Conservation (phyloP, 2,797 vertebrate genomes). For the Pogoniulus pusillus region DNA sequence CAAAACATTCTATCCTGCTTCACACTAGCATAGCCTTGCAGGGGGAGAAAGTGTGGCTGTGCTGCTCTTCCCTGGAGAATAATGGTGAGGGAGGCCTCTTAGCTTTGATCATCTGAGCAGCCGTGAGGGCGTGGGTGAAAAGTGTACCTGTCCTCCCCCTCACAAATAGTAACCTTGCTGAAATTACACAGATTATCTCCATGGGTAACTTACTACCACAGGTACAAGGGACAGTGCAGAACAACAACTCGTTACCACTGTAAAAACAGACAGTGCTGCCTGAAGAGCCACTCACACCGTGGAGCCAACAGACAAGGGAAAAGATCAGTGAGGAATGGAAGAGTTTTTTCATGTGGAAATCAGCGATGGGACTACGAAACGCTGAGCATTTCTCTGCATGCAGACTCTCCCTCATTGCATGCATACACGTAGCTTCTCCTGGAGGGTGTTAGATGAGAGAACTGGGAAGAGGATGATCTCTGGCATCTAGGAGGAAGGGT, state of each 20-base stretch:
- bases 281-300: fast-evolving
- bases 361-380: fast-evolving
- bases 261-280: not conserved
- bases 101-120: not conserved
- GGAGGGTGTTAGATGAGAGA: not conserved
- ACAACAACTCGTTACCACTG: not conserved
- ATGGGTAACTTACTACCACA: not conserved
- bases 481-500: not conserved
- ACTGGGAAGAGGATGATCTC: not conserved
- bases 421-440: not conserved
- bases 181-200: fast-evolving
- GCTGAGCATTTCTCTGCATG: not conserved
- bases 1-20: too few relatives aligned
- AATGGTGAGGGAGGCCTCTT: not conserved
- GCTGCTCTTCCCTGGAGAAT: not conserved
- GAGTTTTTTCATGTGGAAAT: not conserved
- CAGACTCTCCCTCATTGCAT: not conserved
- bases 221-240: not conserved
- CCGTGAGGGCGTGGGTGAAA: not conserved
- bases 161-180: not conserved
- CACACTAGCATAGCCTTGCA: too few relatives aligned
- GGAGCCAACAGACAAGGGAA: not conserved
- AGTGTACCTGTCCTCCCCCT: not conserved
- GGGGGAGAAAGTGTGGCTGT: not conserved
- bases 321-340: not conserved